A percentile compares a stretch with the other conserved stretches of the same genome.
These are phyloP conservation scores for Hoplodrina blanda DNA, from an alignment of 2,888 invertebrate species.

Conservation along the genomic window DNA sequence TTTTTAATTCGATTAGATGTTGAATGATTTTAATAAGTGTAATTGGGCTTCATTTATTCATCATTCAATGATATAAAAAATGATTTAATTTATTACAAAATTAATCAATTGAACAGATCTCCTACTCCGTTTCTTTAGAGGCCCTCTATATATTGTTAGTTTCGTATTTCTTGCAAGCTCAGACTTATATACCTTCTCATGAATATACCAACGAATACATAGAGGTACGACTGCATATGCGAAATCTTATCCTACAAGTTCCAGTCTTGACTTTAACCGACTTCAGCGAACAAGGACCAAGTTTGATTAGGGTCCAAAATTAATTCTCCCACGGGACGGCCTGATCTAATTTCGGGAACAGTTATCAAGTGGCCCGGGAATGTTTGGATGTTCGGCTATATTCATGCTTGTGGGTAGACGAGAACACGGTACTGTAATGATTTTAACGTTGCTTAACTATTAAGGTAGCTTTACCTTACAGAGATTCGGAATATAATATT, in stretches of 20 bases:
- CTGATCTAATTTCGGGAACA: constrained; percentile 78
- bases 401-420: constrained; percentile 45
- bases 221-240: constrained; percentile 45
- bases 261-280: constrained; percentile 67
- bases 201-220: not conserved
- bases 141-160: not conserved
- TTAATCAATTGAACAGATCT: too few relatives aligned
- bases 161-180: not conserved
- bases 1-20: too few relatives aligned
- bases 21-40: too few relatives aligned
- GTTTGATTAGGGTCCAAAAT: constrained; percentile 84
- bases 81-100: too few relatives aligned
- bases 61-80: too few relatives aligned
- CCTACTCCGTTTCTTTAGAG: too few relatives aligned
- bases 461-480: not conserved
- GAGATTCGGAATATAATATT: not conserved
- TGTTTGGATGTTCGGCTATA: constrained; percentile 63
- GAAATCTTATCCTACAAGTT: constrained; percentile 40
- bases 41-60: too few relatives aligned
- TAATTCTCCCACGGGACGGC: constrained; percentile 77
- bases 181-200: not conserved
- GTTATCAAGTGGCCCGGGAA: constrained; percentile 75
- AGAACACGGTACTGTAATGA: constrained; percentile 34
- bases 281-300: constrained; percentile 73
- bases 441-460: constrained; percentile 29